Percentiles rank a stretch among this genome's conserved stretches.
Conservation (phyloP, 1,140 invertebrate genomes). For the Dolichoris vasculosae region DNA sequence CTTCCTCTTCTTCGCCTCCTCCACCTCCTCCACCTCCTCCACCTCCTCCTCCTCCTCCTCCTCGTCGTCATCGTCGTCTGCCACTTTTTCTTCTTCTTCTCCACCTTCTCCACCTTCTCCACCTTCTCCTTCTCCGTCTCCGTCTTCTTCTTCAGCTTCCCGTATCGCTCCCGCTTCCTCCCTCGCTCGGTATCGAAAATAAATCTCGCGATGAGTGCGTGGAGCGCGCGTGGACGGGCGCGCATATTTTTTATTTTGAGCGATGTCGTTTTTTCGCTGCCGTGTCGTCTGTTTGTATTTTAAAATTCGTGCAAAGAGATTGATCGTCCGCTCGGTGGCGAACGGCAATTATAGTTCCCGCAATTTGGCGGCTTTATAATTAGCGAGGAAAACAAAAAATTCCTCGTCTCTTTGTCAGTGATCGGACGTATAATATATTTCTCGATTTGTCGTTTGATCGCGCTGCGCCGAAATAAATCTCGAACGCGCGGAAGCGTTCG, state of each 20-base stretch:
- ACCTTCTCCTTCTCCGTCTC: not conserved
- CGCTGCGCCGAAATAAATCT: not conserved
- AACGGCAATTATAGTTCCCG: slow-evolving; percentile 14
- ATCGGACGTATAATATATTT: not conserved
- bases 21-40: not conserved
- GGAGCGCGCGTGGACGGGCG: not conserved
- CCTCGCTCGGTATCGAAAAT: slow-evolving; percentile 36
- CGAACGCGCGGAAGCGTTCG: not conserved
- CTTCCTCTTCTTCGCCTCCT: not conserved
- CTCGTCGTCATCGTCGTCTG: not conserved
- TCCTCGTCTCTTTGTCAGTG: slow-evolving; percentile 8
- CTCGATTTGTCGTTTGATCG: not conserved
- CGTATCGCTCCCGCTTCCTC: not conserved
- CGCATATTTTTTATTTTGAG: slow-evolving; percentile 37
- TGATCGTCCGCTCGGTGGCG: slow-evolving; percentile 1
- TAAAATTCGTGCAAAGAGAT: not conserved
- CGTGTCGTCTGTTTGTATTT: slow-evolving; percentile 23
- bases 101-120: not conserved
- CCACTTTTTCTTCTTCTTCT: too few relatives aligned
- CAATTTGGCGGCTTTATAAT: slow-evolving; percentile 16
- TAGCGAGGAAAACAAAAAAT: not conserved
- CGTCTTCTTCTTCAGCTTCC: not conserved
- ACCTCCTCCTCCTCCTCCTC: not conserved
- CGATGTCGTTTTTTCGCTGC: slow-evolving; percentile 13
- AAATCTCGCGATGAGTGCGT: slow-evolving; percentile 24